A percentile compares a stretch with the other conserved stretches of the same genome.
Conservation (phyloP, 2,113 vertebrate genomes). For the Anoura caudifer region DNA sequence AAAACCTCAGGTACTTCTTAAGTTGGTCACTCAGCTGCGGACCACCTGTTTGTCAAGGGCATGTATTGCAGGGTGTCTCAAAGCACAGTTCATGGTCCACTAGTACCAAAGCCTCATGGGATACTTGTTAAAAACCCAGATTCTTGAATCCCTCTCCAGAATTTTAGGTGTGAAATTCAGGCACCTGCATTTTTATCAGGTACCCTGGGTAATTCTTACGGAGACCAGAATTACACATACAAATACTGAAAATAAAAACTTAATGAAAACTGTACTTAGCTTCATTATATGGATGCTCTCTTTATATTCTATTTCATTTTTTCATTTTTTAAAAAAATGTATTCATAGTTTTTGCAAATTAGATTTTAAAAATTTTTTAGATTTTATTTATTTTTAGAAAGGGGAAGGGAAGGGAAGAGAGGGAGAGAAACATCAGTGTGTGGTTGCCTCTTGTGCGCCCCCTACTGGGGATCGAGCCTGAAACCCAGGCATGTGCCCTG, state of each 20-base stretch:
- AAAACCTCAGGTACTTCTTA: neutral
- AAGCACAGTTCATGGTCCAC: neutral
- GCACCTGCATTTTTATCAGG: neutral
- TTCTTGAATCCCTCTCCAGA: neutral
- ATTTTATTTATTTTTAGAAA: neutral
- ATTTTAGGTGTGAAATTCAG: neutral
- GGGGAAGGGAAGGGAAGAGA: neutral
- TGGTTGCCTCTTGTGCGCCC: too few relatives aligned
- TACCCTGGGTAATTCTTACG: neutral
- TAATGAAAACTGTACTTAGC: neutral
- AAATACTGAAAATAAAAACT: neutral
- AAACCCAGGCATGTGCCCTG: too few relatives aligned
- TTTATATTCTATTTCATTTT: neutral
- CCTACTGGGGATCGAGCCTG: too few relatives aligned
- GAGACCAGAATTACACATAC: neutral
- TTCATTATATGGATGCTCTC: neutral
- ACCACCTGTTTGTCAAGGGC: neutral
- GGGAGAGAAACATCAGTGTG: neutral
- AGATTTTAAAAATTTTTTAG: too few relatives aligned
- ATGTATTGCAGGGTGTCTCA: neutral
- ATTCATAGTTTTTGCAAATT: too few relatives aligned
- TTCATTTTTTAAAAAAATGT: neutral
- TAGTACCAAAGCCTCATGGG: neutral
- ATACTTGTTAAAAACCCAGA: neutral
- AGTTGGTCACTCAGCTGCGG: neutral